A percentile compares a stretch with the other conserved stretches of the same genome.
Conservation (phyloP, 2,797 vertebrate genomes). For the Phalloptychus januarius region DNA sequence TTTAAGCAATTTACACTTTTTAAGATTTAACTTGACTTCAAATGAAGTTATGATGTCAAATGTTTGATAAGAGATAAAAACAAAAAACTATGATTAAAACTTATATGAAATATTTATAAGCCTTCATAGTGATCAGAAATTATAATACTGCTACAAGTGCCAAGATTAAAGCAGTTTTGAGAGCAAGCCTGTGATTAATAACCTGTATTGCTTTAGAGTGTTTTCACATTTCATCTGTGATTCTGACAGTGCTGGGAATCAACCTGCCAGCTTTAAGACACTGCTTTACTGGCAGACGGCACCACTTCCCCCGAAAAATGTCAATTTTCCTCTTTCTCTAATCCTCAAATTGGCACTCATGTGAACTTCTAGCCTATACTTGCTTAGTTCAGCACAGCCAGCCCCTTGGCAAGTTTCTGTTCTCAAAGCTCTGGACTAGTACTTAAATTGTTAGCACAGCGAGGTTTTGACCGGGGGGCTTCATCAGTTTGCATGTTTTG, state of each 20-base stretch:
- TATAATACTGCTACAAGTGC: background rate
- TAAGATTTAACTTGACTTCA: background rate
- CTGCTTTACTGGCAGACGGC: conserved; percentile 47
- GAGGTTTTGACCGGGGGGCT: conserved; percentile 10
- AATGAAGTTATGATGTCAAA: background rate
- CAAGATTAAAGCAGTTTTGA: background rate
- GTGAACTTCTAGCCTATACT: conserved; percentile 59
- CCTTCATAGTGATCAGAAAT: background rate
- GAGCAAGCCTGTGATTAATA: background rate
- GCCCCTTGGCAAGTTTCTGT: conserved; percentile 40
- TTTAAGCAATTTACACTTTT: background rate
- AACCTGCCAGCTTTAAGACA: conserved; percentile 58
- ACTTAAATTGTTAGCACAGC: conserved; percentile 11
- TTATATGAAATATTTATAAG: background rate
- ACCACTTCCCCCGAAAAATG: conserved; percentile 55
- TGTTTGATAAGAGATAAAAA: background rate
- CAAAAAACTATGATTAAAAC: background rate
- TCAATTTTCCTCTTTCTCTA: conserved; percentile 61
- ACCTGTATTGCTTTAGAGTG: conserved; percentile 20
- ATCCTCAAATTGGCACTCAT: conserved; percentile 68
- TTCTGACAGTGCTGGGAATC: conserved; percentile 44
- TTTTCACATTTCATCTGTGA: conserved; percentile 9
- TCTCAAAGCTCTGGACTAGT: background rate
- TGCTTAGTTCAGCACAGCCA: conserved; percentile 45
- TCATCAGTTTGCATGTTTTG: conserved; percentile 12